Conservation (phyloP, 2,113 vertebrate genomes). For the Tetrao urogallus region DNA sequence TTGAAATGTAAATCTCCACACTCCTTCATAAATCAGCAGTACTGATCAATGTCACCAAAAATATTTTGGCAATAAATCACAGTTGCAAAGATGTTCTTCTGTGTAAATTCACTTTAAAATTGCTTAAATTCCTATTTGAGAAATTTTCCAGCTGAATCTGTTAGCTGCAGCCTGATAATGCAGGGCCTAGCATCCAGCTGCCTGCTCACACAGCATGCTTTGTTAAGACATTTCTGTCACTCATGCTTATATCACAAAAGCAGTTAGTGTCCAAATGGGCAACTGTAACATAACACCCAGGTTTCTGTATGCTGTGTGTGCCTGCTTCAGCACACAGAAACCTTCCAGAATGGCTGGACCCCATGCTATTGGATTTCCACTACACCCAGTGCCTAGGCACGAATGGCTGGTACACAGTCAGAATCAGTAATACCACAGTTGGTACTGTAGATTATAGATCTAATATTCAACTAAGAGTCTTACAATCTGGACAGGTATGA, state of each 20-base stretch:
- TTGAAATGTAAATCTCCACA: conserved; percentile 26
- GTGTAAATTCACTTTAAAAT: not conserved
- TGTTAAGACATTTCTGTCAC: rapidly evolving
- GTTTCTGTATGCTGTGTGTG: rapidly evolving
- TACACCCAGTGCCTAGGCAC: not conserved
- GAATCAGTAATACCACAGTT: not conserved
- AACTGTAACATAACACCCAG: not conserved
- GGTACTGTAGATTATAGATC: no score
- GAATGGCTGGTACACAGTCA: rapidly evolving
- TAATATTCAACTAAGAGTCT: not conserved
- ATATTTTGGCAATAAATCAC: conserved; percentile 45
- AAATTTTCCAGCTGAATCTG: not conserved
- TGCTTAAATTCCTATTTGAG: not conserved
- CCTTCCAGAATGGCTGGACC: not conserved
- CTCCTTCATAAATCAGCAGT: conserved; percentile 38
- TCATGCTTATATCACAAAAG: not conserved
- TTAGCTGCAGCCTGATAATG: not conserved
- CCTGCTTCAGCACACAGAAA: not conserved
- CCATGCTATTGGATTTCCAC: no score
- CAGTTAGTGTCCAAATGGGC: rapidly evolving
- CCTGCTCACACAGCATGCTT: not conserved
- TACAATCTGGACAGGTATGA: not conserved
- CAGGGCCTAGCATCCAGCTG: not conserved
- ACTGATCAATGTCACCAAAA: conserved; percentile 19
- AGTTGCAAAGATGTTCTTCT: not conserved